A percentile compares a stretch with the other conserved stretches of the same genome.
These are phyloP conservation scores for Ormyrus nitidulus DNA, from an alignment of 2,888 invertebrate species.

Conservation along the genomic window DNA sequence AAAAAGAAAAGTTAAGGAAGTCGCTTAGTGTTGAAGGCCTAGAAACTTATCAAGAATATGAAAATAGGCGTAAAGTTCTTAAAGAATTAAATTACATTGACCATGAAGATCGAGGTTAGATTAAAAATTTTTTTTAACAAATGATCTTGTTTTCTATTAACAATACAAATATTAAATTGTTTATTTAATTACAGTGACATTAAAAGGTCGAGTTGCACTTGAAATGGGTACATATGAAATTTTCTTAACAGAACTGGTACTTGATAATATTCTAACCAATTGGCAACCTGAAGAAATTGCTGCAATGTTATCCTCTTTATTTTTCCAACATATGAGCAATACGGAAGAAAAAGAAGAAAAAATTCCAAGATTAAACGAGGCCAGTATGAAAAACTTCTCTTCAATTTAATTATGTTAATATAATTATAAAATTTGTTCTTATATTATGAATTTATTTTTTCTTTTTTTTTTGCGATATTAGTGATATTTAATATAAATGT, in stretches of 20 bases:
- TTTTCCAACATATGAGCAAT: slow-evolving; percentile 90
- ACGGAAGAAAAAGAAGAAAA: slow-evolving; percentile 60
- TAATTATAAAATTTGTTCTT: neutral
- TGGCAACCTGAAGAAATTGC: slow-evolving; percentile 94
- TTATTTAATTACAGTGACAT: slow-evolving; percentile 77
- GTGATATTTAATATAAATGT: no score
- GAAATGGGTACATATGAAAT: slow-evolving; percentile 93
- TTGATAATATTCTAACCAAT: slow-evolving; percentile 91
- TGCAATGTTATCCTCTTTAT: slow-evolving; percentile 92
- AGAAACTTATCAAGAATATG: slow-evolving; percentile 92
- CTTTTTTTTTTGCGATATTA: no score
- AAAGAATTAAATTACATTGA: slow-evolving; percentile 87
- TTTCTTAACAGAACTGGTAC: slow-evolving; percentile 94
- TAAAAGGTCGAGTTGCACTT: slow-evolving; percentile 91
- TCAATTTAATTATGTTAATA: neutral
- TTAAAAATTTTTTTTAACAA: slow-evolving; percentile 12
- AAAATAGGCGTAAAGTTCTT: slow-evolving; percentile 86
- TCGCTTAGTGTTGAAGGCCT: slow-evolving; percentile 90
- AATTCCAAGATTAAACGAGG: slow-evolving; percentile 78
- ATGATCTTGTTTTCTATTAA: neutral
- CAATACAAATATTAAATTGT: neutral
- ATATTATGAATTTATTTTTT: neutral
- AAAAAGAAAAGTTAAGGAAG: slow-evolving; percentile 83
- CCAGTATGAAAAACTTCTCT: slow-evolving; percentile 61
- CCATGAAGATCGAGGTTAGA: slow-evolving; percentile 80